phyloP scores from a whole-genome alignment of 2,888 invertebrate species.

The Mayetiola destructor region DNA sequence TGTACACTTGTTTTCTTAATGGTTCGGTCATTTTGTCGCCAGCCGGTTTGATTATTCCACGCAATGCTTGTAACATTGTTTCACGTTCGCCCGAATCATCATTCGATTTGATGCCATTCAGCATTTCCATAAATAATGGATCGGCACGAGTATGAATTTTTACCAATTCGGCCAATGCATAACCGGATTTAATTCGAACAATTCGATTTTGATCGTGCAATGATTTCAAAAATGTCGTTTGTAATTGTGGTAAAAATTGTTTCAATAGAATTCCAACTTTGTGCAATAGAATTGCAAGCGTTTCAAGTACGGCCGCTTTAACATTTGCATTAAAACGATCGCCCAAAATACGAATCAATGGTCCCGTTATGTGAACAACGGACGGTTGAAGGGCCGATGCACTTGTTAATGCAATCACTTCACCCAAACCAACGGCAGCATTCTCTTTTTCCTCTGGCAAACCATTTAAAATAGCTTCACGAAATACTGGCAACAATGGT shows the following conservation, averaged over 20 bases:
- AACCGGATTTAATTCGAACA: constrained; percentile 79
- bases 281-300: constrained; percentile 75
- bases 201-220: constrained; percentile 75
- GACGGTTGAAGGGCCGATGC: constrained; percentile 83
- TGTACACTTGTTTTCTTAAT: constrained; percentile 56
- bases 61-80: constrained; percentile 81
- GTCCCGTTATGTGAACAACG: constrained; percentile 94
- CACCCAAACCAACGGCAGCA: constrained; percentile 80
- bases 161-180: constrained; percentile 74
- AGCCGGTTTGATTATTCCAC: constrained; percentile 69
- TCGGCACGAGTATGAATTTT: constrained; percentile 87
- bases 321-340: constrained; percentile 88
- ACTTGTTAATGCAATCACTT: constrained; percentile 48
- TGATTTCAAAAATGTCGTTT: constrained; percentile 94
- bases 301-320: constrained; percentile 91
- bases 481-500: constrained; percentile 85
- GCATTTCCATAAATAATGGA: constrained; percentile 85
- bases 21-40: constrained; percentile 80
- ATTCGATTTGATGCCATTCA: constrained; percentile 65
- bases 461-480: constrained; percentile 92
- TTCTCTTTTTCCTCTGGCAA: constrained; percentile 90
- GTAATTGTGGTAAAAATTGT: constrained; percentile 95
- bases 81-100: constrained; percentile 79
- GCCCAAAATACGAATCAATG: constrained; percentile 91
- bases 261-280: constrained; percentile 93